These are phyloP conservation scores for Synergus japonicus DNA, from an alignment of 2,888 invertebrate genomes.

Conservation along the genomic window DNA sequence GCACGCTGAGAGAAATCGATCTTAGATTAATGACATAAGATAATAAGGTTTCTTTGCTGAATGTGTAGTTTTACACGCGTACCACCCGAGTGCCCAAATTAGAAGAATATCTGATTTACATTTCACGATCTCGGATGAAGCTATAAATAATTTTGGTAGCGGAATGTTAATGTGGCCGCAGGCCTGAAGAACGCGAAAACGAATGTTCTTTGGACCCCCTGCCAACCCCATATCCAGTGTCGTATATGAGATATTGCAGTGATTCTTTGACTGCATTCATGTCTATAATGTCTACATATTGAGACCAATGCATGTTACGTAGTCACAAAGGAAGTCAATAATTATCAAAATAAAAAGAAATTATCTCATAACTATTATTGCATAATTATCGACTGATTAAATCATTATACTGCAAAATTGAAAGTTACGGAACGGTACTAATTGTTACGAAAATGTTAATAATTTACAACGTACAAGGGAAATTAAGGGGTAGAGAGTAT, in stretches of 20 bases:
- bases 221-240: conserved; percentile 65
- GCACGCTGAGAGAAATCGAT: conserved; percentile 1
- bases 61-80: conserved; percentile 44
- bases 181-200: conserved; percentile 62
- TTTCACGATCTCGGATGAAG: conserved; percentile 73
- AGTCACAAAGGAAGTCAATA: background rate
- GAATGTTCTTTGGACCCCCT: conserved; percentile 67
- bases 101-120: conserved; percentile 72
- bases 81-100: conserved; percentile 64
- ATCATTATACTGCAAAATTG: background rate
- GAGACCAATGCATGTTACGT: conserved; percentile 26
- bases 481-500: conserved; percentile 37
- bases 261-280: conserved; percentile 51
- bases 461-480: conserved; percentile 17
- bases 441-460: conserved; percentile 6
- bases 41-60: conserved; percentile 21
- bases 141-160: conserved; percentile 73
- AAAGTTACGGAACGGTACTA: background rate
- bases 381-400: background rate
- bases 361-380: background rate
- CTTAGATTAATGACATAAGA: conserved; percentile 13
- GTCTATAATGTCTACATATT: conserved; percentile 11
- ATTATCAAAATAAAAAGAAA: background rate
- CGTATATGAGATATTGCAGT: conserved; percentile 59
- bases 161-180: conserved; percentile 73